phyloP scores from a whole-genome alignment of 2,797 vertebrate genomes.

The Platyrinchus mystaceus region DNA sequence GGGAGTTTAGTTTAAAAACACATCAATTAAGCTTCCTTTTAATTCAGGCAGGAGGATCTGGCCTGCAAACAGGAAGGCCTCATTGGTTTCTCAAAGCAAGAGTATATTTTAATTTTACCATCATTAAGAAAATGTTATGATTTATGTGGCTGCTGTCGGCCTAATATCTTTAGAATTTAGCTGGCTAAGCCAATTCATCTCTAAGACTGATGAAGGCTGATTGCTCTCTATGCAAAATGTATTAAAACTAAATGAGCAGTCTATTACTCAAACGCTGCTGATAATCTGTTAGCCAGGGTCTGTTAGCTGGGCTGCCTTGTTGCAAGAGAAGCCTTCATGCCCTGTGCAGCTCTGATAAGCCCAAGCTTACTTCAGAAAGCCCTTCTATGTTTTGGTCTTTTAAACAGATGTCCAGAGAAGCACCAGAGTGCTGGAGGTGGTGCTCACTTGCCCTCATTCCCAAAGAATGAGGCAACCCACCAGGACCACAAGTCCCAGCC shows the following conservation, averaged over 20 bases:
- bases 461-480: background rate
- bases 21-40: slow-evolving; percentile 73
- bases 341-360: background rate
- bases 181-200: slow-evolving; percentile 92
- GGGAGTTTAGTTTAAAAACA: slow-evolving; percentile 43
- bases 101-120: slow-evolving; percentile 84
- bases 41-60: slow-evolving; percentile 65
- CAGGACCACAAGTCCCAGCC: background rate
- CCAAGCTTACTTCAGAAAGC: background rate
- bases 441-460: background rate
- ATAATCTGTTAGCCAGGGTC: slow-evolving; percentile 92
- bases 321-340: slow-evolving; percentile 37
- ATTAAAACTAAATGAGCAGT: slow-evolving; percentile 98
- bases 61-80: slow-evolving; percentile 70
- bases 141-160: slow-evolving; percentile 90
- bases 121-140: slow-evolving; percentile 89
- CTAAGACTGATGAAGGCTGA: slow-evolving; percentile 94
- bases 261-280: slow-evolving; percentile 92
- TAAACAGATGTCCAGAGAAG: background rate
- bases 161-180: slow-evolving; percentile 93
- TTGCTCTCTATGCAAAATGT: slow-evolving; percentile 96
- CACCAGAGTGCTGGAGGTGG: background rate
- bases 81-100: slow-evolving; percentile 75
- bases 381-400: background rate
- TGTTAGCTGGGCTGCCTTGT: slow-evolving; percentile 87